These are phyloP conservation scores for Mya arenaria DNA, from an alignment of 1,140 invertebrate genomes.

Conservation along the genomic window DNA sequence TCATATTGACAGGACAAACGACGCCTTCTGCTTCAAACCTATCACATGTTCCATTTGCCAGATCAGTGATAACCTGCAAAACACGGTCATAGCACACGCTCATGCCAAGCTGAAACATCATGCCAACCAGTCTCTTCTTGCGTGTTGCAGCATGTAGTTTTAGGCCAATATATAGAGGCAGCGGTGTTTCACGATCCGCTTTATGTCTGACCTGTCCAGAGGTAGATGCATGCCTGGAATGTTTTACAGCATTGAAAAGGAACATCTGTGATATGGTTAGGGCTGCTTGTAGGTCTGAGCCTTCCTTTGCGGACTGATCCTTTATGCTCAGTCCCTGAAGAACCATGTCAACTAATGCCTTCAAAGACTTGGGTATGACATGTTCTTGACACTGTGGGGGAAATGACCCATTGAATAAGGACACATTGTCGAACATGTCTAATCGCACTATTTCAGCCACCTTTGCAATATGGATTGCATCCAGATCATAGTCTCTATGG, in stretches of 20 bases:
- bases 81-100: slow-evolving; percentile 58
- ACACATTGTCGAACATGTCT: no score
- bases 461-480: no score
- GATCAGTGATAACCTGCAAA: slow-evolving; percentile 37
- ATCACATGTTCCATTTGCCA: slow-evolving; percentile 15
- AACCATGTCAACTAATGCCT: no score
- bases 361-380: no score
- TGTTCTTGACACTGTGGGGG: no score
- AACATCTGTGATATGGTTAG: slow-evolving; percentile 53
- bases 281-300: no score
- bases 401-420: no score
- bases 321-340: no score
- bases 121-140: slow-evolving; percentile 57
- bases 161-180: slow-evolving; percentile 59
- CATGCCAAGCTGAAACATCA: slow-evolving; percentile 50
- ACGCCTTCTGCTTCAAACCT: slow-evolving; percentile 36
- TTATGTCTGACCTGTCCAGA: slow-evolving; percentile 55
- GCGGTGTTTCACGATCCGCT: slow-evolving; percentile 51
- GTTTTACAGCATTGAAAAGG: slow-evolving; percentile 52
- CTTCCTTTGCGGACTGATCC: no score
- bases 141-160: slow-evolving; percentile 51
- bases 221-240: no score
- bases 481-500: no score
- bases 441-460: no score
- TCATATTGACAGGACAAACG: slow-evolving; percentile 48